Base-by-base conservation (phyloP, 2,797 vertebrate genomes). In the Numenius phaeopus region DNA sequence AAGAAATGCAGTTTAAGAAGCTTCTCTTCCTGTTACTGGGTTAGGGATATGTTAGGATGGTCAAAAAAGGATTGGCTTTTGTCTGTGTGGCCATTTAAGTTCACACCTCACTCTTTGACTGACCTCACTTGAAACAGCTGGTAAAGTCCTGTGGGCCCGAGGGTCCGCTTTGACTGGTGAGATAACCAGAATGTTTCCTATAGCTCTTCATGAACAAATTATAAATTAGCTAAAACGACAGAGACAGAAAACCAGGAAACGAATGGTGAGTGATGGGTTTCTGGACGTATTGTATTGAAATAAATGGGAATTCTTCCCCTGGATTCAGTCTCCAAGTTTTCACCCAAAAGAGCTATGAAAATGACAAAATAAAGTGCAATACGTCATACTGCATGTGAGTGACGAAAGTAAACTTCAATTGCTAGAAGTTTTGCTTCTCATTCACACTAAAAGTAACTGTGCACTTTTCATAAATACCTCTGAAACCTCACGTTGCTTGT, bases 161-260 rank as follows among this genome's bases (percentile, higher is more conserved):
- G 11, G 34, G 30, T 44, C n/a, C 34, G 8, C 29, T 32, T 17
- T 44, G 23, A 6, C 32, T 47, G 21, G 32, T 49, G 37, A 84
- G 27, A 62, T 42, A 57, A 71, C 27, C 39, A 44, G 40, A 58
- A 34, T 46, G 12, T 64, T 64, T 15, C 23, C 21, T 23, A 5
- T 32, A 85, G 21, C 32, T 67, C 32, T n/a, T 85, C 17, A 23
- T 30, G 32, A 59, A 55, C 19, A 30, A 61, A 57, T 12, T n/a
- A 34, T 5, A 72, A 76, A 16, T 78, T 54, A 52, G 29, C 12
- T 83, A 76, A 86, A 40, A 75, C 14, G 34, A 67, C 49, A 93
- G 85, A 95, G 52, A 88, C 62, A 83, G 46, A 95, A 95, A 91
- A 57, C 6, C 11, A 69, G 55, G 90, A 91, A 90, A 90, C 6